These are phyloP conservation scores for Phymastichus coffea DNA, from an alignment of 1,140 invertebrate genomes.

Conservation along the genomic window DNA sequence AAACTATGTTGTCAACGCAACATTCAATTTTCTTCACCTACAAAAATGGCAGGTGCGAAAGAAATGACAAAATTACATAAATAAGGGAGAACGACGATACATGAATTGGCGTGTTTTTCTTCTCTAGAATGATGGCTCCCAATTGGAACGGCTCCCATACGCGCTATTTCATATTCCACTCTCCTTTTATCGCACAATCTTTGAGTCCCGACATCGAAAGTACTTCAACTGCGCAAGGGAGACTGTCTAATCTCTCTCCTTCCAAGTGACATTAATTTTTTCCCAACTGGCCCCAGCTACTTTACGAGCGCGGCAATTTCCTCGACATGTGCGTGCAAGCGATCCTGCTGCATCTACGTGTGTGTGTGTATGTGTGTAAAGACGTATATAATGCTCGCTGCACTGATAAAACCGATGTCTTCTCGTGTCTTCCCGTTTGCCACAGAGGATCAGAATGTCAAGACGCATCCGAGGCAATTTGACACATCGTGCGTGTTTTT, in stretches of 20 bases:
- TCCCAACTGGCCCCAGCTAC: background rate
- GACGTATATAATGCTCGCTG: background rate
- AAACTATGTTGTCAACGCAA: too few relatives aligned
- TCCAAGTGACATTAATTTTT: slow-evolving; percentile 25
- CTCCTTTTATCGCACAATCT: slow-evolving; percentile 13
- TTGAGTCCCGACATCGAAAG: background rate
- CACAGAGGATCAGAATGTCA: slow-evolving; percentile 3
- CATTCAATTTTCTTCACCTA: too few relatives aligned
- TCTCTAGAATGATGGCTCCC: too few relatives aligned
- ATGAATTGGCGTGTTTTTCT: too few relatives aligned
- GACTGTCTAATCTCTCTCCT: background rate
- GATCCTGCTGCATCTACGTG: too few relatives aligned
- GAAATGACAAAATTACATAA: too few relatives aligned
- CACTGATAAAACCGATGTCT: slow-evolving; percentile 16
- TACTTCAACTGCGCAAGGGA: background rate
- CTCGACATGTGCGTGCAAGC: too few relatives aligned
- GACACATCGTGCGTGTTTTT: too few relatives aligned
- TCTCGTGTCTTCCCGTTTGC: background rate
- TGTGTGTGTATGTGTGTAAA: background rate
- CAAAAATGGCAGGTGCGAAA: too few relatives aligned
- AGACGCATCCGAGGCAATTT: background rate
- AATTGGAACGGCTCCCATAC: too few relatives aligned
- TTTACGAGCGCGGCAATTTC: slow-evolving; percentile 16
- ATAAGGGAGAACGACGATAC: too few relatives aligned
- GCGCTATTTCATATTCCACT: slow-evolving; percentile 25